Percentiles rank a stretch among this genome's conserved stretches.
phyloP scores from a whole-genome alignment of 2,888 invertebrate genomes.

The Leptothorax acervorum region DNA sequence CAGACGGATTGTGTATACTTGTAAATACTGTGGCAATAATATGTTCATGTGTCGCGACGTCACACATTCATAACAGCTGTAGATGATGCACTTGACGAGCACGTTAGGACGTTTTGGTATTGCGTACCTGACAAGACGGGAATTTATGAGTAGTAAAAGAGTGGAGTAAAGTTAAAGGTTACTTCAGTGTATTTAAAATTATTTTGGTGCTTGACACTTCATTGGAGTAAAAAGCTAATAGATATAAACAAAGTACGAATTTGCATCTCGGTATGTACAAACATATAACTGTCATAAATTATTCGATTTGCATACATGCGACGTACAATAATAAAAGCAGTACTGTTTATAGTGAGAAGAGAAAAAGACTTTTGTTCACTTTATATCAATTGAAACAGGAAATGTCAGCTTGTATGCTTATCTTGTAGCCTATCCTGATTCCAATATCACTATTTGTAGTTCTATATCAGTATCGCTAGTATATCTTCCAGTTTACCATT shows the following conservation, averaged over 20 bases:
- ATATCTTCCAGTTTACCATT: neutral
- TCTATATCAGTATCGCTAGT: neutral
- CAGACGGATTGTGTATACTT: too few relatives aligned
- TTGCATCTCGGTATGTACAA: neutral
- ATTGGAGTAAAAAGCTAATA: neutral
- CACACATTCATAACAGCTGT: neutral
- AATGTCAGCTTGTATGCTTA: neutral
- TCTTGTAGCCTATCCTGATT: neutral
- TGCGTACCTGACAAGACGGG: neutral
- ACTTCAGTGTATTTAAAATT: neutral
- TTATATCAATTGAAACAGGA: neutral
- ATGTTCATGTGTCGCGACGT: too few relatives aligned
- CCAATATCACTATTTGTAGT: neutral
- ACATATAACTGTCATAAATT: neutral
- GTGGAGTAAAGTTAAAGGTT: neutral
- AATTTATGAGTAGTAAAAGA: neutral
- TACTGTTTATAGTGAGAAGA: neutral
- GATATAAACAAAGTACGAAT: constrained; percentile 3
- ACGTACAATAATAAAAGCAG: neutral
- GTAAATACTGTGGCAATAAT: too few relatives aligned
- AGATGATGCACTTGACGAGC: neutral
- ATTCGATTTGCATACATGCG: neutral
- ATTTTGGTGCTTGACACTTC: neutral
- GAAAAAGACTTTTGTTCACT: neutral
- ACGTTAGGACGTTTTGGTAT: neutral